A percentile compares a stretch with the other conserved stretches of the same genome.
Evolutionary conservation across 92 coral and sea anemone species (phyloP).

Genomic region (Heliopora coerulea): DNA sequence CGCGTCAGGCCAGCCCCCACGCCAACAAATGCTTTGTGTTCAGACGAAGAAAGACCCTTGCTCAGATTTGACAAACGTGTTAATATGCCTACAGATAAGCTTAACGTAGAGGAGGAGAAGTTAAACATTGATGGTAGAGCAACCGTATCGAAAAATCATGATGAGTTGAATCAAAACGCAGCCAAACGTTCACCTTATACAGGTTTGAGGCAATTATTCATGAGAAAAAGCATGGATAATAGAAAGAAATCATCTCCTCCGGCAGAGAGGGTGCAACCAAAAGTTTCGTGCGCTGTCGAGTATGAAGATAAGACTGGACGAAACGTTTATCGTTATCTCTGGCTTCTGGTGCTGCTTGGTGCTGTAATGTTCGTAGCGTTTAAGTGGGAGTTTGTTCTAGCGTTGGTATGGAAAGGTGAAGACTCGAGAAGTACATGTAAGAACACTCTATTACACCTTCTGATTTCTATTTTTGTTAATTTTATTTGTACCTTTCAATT

Average conservation of each 20-base stretch:
- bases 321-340: background rate
- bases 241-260: background rate
- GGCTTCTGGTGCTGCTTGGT: slow-evolving; percentile 5
- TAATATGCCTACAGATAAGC: background rate
- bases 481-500: no score
- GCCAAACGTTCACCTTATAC: slow-evolving; percentile 17
- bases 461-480: no score
- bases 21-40: background rate
- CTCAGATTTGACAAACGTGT: background rate
- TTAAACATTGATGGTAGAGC: slow-evolving; percentile 11
- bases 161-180: slow-evolving; percentile 2
- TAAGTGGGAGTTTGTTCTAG: slow-evolving; percentile 19
- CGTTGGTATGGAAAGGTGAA: background rate
- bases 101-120: slow-evolving; percentile 14
- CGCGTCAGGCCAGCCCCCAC: slow-evolving; percentile 30
- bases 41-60: slow-evolving; percentile 28
- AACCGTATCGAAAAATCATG: background rate
- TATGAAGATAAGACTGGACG: slow-evolving; percentile 19
- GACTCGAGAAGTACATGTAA: slow-evolving; percentile 10
- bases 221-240: slow-evolving; percentile 38
- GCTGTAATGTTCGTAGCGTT: slow-evolving; percentile 5
- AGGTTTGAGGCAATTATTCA: slow-evolving; percentile 26
- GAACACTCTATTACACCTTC: no score
- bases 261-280: background rate
- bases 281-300: slow-evolving; percentile 14